phyloP scores from a whole-genome alignment of 2,797 vertebrate genomes.

The Glossophaga mutica region DNA sequence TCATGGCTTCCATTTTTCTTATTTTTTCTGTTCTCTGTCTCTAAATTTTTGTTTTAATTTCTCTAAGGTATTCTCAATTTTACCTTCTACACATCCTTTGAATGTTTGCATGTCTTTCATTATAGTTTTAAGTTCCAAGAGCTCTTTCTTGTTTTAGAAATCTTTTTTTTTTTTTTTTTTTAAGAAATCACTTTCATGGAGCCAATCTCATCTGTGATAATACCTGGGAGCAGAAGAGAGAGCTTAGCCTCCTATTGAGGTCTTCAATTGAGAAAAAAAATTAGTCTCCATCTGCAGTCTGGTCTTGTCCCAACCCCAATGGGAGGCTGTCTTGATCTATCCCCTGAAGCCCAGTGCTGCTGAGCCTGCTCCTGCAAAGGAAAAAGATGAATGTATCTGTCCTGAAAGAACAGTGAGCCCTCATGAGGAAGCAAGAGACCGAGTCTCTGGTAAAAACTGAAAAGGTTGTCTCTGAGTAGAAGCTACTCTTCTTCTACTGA shows the following conservation, averaged over 20 bases:
- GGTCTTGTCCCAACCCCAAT: neutral
- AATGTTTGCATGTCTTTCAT: neutral
- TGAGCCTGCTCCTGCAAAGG: neutral
- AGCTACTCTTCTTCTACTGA: neutral
- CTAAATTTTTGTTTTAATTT: neutral
- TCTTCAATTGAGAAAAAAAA: neutral
- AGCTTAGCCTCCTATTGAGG: neutral
- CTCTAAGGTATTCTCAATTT: neutral
- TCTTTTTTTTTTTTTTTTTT: neutral
- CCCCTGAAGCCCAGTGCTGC: neutral
- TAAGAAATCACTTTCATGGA: neutral
- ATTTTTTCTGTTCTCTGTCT: neutral
- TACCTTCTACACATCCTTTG: neutral
- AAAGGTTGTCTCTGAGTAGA: neutral
- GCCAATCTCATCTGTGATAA: neutral
- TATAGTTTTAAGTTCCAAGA: neutral
- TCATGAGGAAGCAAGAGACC: neutral
- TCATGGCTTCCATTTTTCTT: neutral
- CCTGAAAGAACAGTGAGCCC: neutral
- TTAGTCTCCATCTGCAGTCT: neutral
- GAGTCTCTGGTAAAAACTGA: neutral
- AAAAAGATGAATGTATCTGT: neutral
- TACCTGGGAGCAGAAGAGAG: neutral
- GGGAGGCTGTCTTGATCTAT: neutral
- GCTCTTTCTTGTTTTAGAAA: neutral